Evolutionary conservation across 1,140 invertebrate species (phyloP).

Genomic region (Drosophila bocki): DNA sequence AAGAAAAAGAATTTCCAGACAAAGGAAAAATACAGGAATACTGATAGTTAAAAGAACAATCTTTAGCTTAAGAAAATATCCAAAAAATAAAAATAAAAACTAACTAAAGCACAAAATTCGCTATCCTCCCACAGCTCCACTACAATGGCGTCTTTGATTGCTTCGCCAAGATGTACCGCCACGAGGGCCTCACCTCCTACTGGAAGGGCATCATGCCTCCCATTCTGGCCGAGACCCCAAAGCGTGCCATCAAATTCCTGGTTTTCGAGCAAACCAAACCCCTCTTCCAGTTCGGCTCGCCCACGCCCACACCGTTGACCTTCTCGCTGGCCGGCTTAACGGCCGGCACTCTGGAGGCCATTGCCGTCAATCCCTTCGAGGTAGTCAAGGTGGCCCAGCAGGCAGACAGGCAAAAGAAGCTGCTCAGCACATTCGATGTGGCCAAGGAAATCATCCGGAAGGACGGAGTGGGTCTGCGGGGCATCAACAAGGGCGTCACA

Average conservation of each 20-base stretch:
- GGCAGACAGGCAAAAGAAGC: conserved; percentile 88
- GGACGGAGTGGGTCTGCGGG: conserved; percentile 91
- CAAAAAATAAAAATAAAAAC: no score
- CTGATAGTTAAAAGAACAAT: background rate
- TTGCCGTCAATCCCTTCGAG: conserved; percentile 97
- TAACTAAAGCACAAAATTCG: background rate
- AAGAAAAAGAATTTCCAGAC: background rate
- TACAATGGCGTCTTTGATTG: conserved; percentile 94
- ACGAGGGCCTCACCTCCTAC: conserved; percentile 93
- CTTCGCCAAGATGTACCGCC: conserved; percentile 93
- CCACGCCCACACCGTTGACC: conserved; percentile 91
- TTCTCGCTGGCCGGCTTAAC: conserved; percentile 94
- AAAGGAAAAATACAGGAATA: background rate
- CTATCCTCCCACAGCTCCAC: conserved; percentile 76
- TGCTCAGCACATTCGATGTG: conserved; percentile 91
- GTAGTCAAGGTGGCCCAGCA: conserved; percentile 96
- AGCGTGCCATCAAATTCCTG: conserved; percentile 96
- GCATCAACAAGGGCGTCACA: conserved; percentile 95
- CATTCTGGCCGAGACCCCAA: conserved; percentile 97
- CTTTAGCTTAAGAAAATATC: no score
- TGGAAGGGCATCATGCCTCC: conserved; percentile 97
- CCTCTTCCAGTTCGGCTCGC: conserved; percentile 91
- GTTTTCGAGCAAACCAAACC: conserved; percentile 97
- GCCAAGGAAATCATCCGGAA: conserved; percentile 91
- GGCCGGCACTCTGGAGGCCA: conserved; percentile 94